Evolutionary conservation across 1,140 invertebrate species (phyloP).

Genomic region (Drosophila sp.): DNA sequence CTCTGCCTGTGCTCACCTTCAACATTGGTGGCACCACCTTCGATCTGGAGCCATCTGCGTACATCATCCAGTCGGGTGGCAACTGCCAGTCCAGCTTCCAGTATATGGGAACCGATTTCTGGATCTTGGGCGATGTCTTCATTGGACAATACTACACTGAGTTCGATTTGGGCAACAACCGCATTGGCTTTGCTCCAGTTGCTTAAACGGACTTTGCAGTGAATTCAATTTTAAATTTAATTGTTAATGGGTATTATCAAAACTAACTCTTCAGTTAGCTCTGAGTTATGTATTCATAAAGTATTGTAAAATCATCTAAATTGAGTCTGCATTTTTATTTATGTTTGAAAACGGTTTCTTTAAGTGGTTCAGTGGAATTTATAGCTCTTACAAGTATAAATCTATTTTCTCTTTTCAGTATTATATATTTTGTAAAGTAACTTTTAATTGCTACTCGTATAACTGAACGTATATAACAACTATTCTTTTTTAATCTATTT

Average conservation of each 20-base stretch:
- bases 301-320: not conserved
- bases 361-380: no score
- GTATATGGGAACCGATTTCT: slow-evolving; percentile 56
- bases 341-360: not conserved
- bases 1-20: slow-evolving; percentile 49
- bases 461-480: no score
- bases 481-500: no score
- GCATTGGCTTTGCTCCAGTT: slow-evolving; percentile 87
- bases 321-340: not conserved
- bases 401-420: not conserved
- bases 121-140: slow-evolving; percentile 87
- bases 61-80: slow-evolving; percentile 43
- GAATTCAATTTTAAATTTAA: not conserved
- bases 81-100: slow-evolving; percentile 55
- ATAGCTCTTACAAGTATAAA: not conserved
- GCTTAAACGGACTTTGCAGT: slow-evolving; percentile 21
- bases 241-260: not conserved
- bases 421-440: no score
- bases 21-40: slow-evolving; percentile 54
- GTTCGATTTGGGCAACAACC: slow-evolving; percentile 89
- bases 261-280: not conserved
- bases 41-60: slow-evolving; percentile 46
- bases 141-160: slow-evolving; percentile 89
- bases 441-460: no score
- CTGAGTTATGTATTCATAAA: not conserved